These are phyloP conservation scores for Drosophila miranda DNA, from an alignment of 1,140 invertebrate genomes.

Conservation along the genomic window DNA sequence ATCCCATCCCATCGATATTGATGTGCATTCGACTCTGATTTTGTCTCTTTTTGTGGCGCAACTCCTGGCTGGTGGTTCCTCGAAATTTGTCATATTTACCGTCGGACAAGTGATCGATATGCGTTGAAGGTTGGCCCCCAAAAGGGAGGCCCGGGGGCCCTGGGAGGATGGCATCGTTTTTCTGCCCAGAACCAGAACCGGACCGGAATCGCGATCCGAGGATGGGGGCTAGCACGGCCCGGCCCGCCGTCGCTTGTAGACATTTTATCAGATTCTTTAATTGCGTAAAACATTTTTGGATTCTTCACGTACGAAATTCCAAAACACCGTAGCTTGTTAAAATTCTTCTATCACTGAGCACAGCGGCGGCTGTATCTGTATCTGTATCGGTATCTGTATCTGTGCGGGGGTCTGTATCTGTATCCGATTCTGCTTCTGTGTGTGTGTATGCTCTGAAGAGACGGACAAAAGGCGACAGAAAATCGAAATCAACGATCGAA, in stretches of 20 bases:
- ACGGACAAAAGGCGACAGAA: slow-evolving; percentile 10
- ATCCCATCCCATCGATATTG: slow-evolving; percentile 58
- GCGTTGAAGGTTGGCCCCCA: slow-evolving; percentile 34
- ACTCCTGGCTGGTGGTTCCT: slow-evolving; percentile 22
- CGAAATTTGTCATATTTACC: slow-evolving; percentile 79
- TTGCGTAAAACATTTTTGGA: slow-evolving; percentile 81
- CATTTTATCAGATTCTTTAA: slow-evolving; percentile 81
- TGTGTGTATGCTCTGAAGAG: slow-evolving; percentile 3
- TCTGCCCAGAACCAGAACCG: slow-evolving; percentile 31
- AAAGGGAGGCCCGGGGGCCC: slow-evolving; percentile 2
- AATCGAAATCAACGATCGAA: slow-evolving; percentile 14
- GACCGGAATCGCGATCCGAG: neutral
- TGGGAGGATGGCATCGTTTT: slow-evolving; percentile 13
- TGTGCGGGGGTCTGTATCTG: neutral
- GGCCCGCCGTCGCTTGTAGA: slow-evolving; percentile 60
- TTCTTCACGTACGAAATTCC: slow-evolving; percentile 81
- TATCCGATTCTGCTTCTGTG: slow-evolving; percentile 11
- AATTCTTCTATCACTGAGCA: slow-evolving; percentile 75
- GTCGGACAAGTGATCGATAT: slow-evolving; percentile 72
- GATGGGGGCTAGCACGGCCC: slow-evolving; percentile 10
- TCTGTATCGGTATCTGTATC: slow-evolving; percentile 4
- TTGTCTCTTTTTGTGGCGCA: slow-evolving; percentile 41
- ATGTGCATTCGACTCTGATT: slow-evolving; percentile 72
- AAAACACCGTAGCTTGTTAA: slow-evolving; percentile 79
- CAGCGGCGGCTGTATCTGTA: neutral